Base-by-base conservation (phyloP, 2,888 invertebrate genomes). In the Coelinius sp. region DNA sequence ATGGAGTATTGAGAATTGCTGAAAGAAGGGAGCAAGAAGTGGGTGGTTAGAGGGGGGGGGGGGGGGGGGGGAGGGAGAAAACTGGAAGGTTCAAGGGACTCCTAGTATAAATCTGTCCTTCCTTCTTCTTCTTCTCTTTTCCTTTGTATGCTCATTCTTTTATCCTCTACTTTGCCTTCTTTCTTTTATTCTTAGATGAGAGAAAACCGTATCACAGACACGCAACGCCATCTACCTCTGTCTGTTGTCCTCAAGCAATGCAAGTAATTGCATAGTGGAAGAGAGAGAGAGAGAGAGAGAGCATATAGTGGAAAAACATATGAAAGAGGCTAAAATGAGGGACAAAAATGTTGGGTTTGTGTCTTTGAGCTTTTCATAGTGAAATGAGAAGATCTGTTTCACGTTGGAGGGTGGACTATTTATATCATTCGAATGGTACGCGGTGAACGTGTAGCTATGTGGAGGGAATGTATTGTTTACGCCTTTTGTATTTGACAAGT, bases 191-290 rank as follows among this genome's bases (percentile, higher is more conserved):
- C 35, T 35, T 31, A 8, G 8, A 59, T 56, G 59, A 35, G 20
- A 10, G 31, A 35, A 59, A 10, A 59, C 17, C 17, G 10, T 22
- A 14, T 7, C 20, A 59, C 14, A 10, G 31, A 59, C 59, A 31
- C 2, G 31, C 59, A 59, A 12, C 59, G 59, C 59, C 59, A 59
- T 59, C 59, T 59, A 35, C 35, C 59, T 59, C 17, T 59, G 31
- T 59, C 20, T 8, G 20, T 10, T 59, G 35, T 6, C 6, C 59
- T 59, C 35, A 20, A 8, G 20, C 14, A 59, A 6, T 35, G 31
- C n/a, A 8, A 56, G 56, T 17, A 59, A 59, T 35, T 35, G 59
- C 10, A 17, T 17, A 14, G 7, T n/a, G n/a, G n/a, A n/a, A n/a
- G n/a, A n/a, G n/a, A n/a, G n/a, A n/a, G n/a, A n/a, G n/a, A n/a